A percentile compares a stretch with the other conserved stretches of the same genome.
These are phyloP conservation scores for Drosophila lowei DNA, from an alignment of 1,140 invertebrate species.

Conservation along the genomic window DNA sequence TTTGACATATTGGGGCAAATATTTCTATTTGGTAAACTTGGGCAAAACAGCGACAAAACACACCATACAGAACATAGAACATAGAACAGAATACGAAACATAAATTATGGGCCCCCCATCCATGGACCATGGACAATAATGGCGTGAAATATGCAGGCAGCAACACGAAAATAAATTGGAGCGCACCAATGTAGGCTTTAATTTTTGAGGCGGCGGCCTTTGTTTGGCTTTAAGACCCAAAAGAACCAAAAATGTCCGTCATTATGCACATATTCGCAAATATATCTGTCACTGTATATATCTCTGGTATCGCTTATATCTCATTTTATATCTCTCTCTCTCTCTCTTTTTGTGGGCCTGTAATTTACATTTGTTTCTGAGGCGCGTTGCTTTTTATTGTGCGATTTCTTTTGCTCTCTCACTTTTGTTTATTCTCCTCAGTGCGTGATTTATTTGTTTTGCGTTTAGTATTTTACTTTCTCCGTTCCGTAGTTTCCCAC, in stretches of 20 bases:
- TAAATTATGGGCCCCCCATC: constrained; percentile 52
- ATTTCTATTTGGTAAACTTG: constrained; percentile 66
- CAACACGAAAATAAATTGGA: constrained; percentile 54
- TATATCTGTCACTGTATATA: too few relatives aligned
- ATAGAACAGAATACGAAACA: constrained; percentile 28
- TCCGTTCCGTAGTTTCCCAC: constrained; percentile 42
- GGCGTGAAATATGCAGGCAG: constrained; percentile 45
- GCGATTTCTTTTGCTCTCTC: constrained; percentile 33
- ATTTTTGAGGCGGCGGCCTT: constrained; percentile 30
- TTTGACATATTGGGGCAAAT: constrained; percentile 79
- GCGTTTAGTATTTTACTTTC: constrained; percentile 67
- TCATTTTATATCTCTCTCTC: too few relatives aligned
- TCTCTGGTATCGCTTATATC: too few relatives aligned
- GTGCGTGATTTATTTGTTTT: constrained; percentile 69
- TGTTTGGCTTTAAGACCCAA: background rate
- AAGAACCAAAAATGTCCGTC: constrained; percentile 1
- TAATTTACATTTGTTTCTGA: constrained; percentile 49
- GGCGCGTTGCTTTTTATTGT: constrained; percentile 33
- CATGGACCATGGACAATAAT: constrained; percentile 55
- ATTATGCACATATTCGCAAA: too few relatives aligned
- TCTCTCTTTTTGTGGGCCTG: constrained; percentile 24
- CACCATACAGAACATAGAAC: constrained; percentile 5
- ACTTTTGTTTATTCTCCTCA: constrained; percentile 49
- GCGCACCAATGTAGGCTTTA: constrained; percentile 66
- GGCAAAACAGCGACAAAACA: constrained; percentile 9